Evolutionary conservation across 2,888 invertebrate genomes (phyloP), one percentile per base, ranked within the genome.

Genomic region (Watsonalla cultraria): DNA sequence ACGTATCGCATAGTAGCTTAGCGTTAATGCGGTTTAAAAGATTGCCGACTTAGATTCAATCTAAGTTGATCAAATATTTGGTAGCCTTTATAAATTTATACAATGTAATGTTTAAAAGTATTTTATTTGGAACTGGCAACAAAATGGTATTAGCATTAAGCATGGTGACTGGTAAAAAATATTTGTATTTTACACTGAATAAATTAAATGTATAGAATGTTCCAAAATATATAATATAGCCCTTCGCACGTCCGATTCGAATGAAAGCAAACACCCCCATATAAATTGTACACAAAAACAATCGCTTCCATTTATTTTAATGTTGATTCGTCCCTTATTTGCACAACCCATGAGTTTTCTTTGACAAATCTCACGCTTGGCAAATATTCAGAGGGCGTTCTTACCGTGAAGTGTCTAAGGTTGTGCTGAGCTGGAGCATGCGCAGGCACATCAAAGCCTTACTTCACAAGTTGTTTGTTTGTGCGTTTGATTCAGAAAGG

Each of bases 341-440:
- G 76, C 61, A 57, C 60, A 63, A 64, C 59, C 59, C 67, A 60
- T 61, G 66, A 71, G 68, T 72, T 71, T 76, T 81, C 84, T 82
- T 84, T 84, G 82, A 81, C 76, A 80, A 80, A 78, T 82, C 78
- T 75, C 66, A 66, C 72, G 68, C 75, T 11, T 42, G 11, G 42
- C 11, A 42, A 42, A 42, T 42, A 11, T 42, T 42, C 42, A 0
- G 42, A 11, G 9, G 42, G 11, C 11, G 42, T 63, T 52, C 63
- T 61, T 58, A 61, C 67, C 63, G 9, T 11, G 42, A 42, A 42
- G 42, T 42, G 42, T 42, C 42, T 42, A 42, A 37, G 42, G 42
- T 5, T 42, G 9, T 42, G 42, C 42, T 11, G 42, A 8, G 42
- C 11, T 11, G 42, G 11, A 42, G 42, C 11, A 11, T 42, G 11